A percentile compares a stretch with the other conserved stretches of the same genome.
These are phyloP conservation scores for Denticeps clupeoides DNA, from an alignment of 2,797 vertebrate genomes.

Conservation along the genomic window DNA sequence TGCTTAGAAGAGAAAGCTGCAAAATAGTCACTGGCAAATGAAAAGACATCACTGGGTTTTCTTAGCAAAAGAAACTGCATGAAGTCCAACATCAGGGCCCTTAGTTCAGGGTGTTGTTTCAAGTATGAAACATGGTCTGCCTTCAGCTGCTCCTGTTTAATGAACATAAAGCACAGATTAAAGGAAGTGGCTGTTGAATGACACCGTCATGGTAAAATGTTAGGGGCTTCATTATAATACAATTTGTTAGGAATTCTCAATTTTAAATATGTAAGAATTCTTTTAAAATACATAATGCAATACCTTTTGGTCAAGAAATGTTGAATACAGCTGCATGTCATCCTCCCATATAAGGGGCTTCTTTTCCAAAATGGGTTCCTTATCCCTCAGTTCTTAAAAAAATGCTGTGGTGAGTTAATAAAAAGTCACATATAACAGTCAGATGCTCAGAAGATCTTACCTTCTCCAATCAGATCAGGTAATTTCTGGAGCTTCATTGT, in stretches of 20 bases:
- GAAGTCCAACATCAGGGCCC: conserved; percentile 71
- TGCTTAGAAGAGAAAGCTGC: conserved; percentile 38
- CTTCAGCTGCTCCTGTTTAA: conserved; percentile 69
- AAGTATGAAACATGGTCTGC: conserved; percentile 63
- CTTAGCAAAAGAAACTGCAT: conserved; percentile 74
- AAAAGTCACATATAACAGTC: not conserved
- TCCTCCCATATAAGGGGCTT: conserved; percentile 72
- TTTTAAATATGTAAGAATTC: too few species aligned
- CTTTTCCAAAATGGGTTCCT: conserved; percentile 50
- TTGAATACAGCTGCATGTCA: conserved; percentile 70
- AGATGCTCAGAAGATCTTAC: conserved; percentile 40
- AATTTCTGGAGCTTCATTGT: conserved; percentile 58
- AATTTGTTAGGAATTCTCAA: too few species aligned
- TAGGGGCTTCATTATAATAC: too few species aligned
- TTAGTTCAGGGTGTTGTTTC: conserved; percentile 72
- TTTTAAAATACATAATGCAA: not conserved
- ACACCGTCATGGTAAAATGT: not conserved
- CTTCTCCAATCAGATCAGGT: conserved; percentile 49
- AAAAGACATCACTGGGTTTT: conserved; percentile 65
- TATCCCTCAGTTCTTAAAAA: conserved; percentile 34
- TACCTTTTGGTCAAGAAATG: conserved; percentile 81
- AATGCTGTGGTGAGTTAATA: not conserved
- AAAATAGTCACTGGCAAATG: conserved; percentile 75
- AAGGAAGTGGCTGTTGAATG: not conserved
- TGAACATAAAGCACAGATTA: not conserved